phyloP scores from a whole-genome alignment of 2,888 invertebrate genomes.

The Apeira syringaria region DNA sequence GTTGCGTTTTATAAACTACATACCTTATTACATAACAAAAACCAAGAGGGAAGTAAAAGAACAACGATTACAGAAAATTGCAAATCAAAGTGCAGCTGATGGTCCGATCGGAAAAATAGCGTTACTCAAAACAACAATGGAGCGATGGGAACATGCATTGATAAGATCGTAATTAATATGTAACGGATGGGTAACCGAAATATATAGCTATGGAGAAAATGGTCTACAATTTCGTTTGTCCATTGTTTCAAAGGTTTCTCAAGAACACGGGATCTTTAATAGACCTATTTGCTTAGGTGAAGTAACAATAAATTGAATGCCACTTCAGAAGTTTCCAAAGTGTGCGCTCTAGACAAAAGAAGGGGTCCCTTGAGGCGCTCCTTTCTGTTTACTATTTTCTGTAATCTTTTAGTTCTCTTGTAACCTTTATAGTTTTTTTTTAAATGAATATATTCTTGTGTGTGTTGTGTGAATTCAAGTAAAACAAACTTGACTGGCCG shows the following conservation, averaged over 20 bases:
- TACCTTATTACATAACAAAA: background rate
- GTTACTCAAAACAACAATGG: slow-evolving; percentile 41
- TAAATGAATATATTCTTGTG: too few species aligned
- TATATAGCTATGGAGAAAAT: slow-evolving; percentile 26
- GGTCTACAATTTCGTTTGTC: slow-evolving; percentile 25
- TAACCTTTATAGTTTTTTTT: too few species aligned
- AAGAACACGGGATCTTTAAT: slow-evolving; percentile 21
- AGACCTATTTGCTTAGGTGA: slow-evolving; percentile 22
- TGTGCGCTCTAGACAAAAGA: too few species aligned
- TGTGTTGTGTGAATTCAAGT: too few species aligned
- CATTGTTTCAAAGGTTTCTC: slow-evolving; percentile 30
- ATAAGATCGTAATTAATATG: slow-evolving; percentile 40
- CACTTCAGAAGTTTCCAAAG: too few species aligned
- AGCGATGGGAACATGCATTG: slow-evolving; percentile 34
- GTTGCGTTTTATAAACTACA: too few species aligned
- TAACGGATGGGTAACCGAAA: slow-evolving; percentile 33
- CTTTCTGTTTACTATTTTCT: too few species aligned
- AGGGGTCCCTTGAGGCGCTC: too few species aligned
- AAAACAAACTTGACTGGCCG: too few species aligned
- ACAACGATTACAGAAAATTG: slow-evolving; percentile 11
- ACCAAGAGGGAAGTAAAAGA: slow-evolving; percentile 7
- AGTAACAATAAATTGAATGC: slow-evolving; percentile 25
- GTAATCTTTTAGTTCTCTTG: too few species aligned
- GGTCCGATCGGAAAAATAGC: slow-evolving; percentile 35
- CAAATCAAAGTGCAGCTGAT: slow-evolving; percentile 11